phyloP scores from a whole-genome alignment of 1,140 invertebrate species.

The Papilio machaon region DNA sequence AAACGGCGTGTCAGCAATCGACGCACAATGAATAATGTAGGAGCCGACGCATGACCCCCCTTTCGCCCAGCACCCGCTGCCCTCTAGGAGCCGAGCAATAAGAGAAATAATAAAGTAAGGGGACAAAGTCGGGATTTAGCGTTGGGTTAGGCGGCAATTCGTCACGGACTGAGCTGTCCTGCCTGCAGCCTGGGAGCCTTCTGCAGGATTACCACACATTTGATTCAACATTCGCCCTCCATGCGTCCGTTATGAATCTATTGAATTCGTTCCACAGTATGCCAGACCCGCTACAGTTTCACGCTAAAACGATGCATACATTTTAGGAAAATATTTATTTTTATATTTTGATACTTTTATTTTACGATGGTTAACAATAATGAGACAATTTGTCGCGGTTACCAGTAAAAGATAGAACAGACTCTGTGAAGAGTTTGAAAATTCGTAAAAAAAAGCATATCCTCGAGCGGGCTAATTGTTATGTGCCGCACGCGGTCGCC shows the following conservation, averaged over 20 bases:
- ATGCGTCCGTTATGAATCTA: conserved; percentile 41
- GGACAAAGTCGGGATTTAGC: conserved; percentile 66
- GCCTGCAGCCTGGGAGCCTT: conserved; percentile 48
- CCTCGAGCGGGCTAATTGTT: conserved; percentile 39
- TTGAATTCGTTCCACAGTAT: conserved; percentile 19
- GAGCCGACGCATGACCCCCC: conserved; percentile 21
- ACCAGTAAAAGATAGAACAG: background rate
- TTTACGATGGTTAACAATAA: background rate
- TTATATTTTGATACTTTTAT: background rate
- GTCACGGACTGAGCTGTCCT: conserved; percentile 70
- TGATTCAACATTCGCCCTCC: conserved; percentile 9
- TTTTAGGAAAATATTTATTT: background rate
- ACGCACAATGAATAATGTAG: conserved; percentile 74
- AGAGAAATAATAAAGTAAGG: conserved; percentile 71
- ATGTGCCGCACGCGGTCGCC: conserved; percentile 42
- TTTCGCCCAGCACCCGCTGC: conserved; percentile 1
- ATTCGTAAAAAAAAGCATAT: conserved; percentile 15
- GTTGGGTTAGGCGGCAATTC: conserved; percentile 62
- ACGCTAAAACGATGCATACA: background rate
- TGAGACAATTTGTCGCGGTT: background rate
- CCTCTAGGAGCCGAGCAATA: conserved; percentile 47
- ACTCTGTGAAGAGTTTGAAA: background rate
- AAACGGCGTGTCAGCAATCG: conserved; percentile 38
- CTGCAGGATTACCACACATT: conserved; percentile 53
- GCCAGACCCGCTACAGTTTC: background rate